Evolutionary conservation across 2,888 invertebrate species (phyloP).

Genomic region (Drosophila rellima): DNA sequence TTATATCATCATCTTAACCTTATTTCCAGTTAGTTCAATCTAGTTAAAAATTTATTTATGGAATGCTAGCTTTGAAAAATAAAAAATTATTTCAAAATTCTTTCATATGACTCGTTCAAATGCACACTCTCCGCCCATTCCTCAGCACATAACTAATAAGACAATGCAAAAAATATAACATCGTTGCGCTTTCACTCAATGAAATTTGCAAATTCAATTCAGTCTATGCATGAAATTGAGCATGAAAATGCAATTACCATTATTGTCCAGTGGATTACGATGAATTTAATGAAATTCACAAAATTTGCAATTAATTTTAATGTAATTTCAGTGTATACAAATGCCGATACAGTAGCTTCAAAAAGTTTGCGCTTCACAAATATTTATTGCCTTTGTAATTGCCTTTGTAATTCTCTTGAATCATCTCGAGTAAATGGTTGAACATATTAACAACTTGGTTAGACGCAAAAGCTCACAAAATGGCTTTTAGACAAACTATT

Average conservation of each 20-base stretch:
- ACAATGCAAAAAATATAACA: slow-evolving; percentile 33
- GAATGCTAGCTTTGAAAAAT: too few species aligned
- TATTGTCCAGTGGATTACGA: slow-evolving; percentile 64
- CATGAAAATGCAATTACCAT: slow-evolving; percentile 68
- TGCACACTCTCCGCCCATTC: neutral
- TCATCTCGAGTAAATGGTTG: slow-evolving; percentile 53
- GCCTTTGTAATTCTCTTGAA: slow-evolving; percentile 37
- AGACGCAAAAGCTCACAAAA: slow-evolving; percentile 76
- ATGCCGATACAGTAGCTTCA: slow-evolving; percentile 18
- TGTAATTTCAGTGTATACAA: slow-evolving; percentile 42
- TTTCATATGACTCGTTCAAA: slow-evolving; percentile 57
- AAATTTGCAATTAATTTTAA: slow-evolving; percentile 56
- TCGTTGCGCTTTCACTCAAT: slow-evolving; percentile 29
- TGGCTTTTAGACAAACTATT: slow-evolving; percentile 75
- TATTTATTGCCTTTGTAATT: slow-evolving; percentile 51
- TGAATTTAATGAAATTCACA: slow-evolving; percentile 33
- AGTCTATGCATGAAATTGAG: slow-evolving; percentile 56
- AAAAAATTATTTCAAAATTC: too few species aligned
- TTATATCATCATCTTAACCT: slow-evolving; percentile 25
- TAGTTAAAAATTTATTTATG: too few species aligned
- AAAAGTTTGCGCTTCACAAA: slow-evolving; percentile 45
- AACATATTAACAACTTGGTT: slow-evolving; percentile 69
- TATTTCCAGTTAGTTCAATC: too few species aligned
- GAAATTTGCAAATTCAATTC: slow-evolving; percentile 57
- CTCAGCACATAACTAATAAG: slow-evolving; percentile 38